These are phyloP conservation scores for Rhagoletis pomonella DNA, from an alignment of 1,140 invertebrate genomes.

Conservation along the genomic window DNA sequence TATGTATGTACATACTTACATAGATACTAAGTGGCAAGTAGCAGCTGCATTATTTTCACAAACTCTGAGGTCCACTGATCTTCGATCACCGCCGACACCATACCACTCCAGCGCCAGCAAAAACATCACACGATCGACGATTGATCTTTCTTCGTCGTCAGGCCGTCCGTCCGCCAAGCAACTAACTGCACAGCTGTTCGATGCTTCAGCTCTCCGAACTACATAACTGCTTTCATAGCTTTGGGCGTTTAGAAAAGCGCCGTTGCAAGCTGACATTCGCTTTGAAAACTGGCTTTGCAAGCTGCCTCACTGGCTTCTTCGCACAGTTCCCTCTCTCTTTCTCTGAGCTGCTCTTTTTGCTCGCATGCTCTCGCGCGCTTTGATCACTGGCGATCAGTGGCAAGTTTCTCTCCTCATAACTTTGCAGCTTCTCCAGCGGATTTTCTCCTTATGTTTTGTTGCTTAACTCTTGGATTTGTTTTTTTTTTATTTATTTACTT, in stretches of 20 bases:
- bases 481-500: no score
- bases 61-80: neutral
- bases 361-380: constrained; percentile 20
- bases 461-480: neutral
- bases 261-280: constrained; percentile 31
- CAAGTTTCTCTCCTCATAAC: neutral
- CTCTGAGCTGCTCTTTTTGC: constrained; percentile 23
- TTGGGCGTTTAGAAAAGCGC: constrained; percentile 27
- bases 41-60: constrained; percentile 32
- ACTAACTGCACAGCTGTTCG: constrained; percentile 16
- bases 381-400: neutral
- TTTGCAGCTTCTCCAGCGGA: constrained; percentile 8
- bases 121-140: constrained; percentile 11
- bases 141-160: neutral
- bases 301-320: neutral
- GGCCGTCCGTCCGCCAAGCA: neutral
- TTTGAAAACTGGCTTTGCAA: neutral
- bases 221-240: constrained; percentile 52
- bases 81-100: constrained; percentile 23
- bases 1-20: neutral
- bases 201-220: neutral
- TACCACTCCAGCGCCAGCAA: neutral
- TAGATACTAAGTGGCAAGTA: neutral
- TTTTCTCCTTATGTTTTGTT: neutral
- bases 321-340: neutral